Conservation (phyloP, 92 coral and sea anemone genomes). For the Scolanthus callimorphus region DNA sequence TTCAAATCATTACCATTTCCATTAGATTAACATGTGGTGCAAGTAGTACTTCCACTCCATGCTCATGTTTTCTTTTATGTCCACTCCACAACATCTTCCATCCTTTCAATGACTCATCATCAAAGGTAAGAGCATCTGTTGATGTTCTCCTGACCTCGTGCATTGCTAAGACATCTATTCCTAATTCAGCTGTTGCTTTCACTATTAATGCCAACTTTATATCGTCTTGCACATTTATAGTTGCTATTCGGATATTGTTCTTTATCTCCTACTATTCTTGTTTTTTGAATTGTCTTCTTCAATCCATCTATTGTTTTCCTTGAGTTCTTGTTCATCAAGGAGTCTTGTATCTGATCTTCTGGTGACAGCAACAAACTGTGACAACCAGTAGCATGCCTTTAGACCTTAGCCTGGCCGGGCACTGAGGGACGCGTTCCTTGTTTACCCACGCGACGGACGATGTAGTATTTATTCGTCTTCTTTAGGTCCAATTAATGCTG, state of each 20-base stretch:
- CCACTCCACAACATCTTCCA: background rate
- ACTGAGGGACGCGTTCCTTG: slow-evolving; percentile 44
- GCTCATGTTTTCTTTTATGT: background rate
- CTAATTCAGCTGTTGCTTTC: background rate
- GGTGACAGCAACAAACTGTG: background rate
- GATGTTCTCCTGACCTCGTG: background rate
- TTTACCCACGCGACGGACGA: slow-evolving; percentile 30
- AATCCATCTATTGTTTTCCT: background rate
- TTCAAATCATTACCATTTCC: too few relatives aligned
- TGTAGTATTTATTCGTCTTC: slow-evolving; percentile 15
- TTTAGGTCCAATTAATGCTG: background rate
- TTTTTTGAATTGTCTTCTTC: background rate
- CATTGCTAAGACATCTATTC: background rate
- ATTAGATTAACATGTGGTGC: background rate
- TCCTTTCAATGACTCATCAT: background rate
- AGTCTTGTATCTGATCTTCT: background rate
- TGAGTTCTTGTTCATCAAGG: background rate
- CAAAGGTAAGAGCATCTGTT: background rate
- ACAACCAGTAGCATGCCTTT: slow-evolving; percentile 28
- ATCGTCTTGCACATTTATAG: background rate
- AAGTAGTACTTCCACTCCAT: background rate
- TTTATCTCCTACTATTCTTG: background rate
- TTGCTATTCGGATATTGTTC: background rate
- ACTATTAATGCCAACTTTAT: background rate
- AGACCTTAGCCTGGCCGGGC: slow-evolving; percentile 37